Percentiles rank a stretch among this genome's conserved stretches.
These are phyloP conservation scores for Bucco capensis DNA, from an alignment of 2,113 vertebrate species.

Conservation along the genomic window DNA sequence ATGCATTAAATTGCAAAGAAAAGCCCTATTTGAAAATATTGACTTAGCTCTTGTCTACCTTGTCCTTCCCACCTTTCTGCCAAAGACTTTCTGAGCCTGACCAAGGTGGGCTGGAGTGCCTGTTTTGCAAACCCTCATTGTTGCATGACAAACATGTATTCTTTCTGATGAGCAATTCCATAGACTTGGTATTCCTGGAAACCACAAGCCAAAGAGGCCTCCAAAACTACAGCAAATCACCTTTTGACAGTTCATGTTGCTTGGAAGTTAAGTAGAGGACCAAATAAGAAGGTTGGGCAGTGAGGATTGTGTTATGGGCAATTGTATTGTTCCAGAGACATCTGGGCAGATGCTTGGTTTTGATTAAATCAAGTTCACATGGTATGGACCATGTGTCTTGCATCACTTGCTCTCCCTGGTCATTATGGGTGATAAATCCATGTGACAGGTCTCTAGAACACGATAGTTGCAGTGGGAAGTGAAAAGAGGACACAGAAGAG, in stretches of 20 bases:
- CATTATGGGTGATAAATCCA: not conserved
- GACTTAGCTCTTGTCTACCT: not conserved
- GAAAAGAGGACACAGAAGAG: not conserved
- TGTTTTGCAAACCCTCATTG: not conserved
- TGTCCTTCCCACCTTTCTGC: not conserved
- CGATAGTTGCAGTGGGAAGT: not conserved
- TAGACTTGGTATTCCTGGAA: not conserved
- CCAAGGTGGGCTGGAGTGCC: not conserved
- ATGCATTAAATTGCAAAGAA: not conserved
- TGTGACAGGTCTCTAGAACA: not conserved
- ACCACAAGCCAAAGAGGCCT: not conserved
- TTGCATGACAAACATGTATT: not conserved
- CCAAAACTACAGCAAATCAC: not conserved
- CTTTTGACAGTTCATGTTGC: not conserved
- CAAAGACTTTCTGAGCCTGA: not conserved
- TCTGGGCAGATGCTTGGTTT: not conserved
- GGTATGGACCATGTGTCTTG: not conserved
- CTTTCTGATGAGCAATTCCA: not conserved
- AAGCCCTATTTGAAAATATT: not conserved
- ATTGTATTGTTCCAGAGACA: not conserved
- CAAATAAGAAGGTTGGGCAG: not conserved
- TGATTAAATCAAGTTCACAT: not conserved
- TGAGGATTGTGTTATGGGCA: not conserved
- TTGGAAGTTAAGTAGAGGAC: not conserved
- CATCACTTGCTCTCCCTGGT: not conserved